These are phyloP conservation scores for Mola mola DNA, from an alignment of 2,113 vertebrate species.

Conservation along the genomic window DNA sequence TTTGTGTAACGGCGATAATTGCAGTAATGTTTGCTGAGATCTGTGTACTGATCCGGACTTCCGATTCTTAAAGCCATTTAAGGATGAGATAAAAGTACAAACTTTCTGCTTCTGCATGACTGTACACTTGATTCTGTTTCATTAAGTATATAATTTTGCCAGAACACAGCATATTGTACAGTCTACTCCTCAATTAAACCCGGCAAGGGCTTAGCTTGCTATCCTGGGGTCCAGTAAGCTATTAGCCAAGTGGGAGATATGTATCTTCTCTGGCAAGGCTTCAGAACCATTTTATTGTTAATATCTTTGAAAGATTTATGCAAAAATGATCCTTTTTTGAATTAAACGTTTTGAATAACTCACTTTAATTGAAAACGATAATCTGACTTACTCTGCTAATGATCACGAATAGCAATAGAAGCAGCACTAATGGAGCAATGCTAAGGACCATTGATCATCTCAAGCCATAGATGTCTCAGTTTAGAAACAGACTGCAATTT, in stretches of 20 bases:
- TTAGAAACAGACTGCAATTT: neutral
- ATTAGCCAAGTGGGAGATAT: constrained; percentile 10
- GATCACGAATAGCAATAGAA: constrained; percentile 28
- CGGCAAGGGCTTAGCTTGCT: neutral
- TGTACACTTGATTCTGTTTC: constrained; percentile 11
- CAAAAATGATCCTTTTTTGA: neutral
- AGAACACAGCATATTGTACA: neutral
- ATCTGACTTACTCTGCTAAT: constrained; percentile 30
- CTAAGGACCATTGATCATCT: constrained; percentile 44
- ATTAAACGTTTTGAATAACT: constrained; percentile 21
- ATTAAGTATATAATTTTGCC: constrained; percentile 5
- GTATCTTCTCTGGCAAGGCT: neutral
- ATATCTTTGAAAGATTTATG: neutral
- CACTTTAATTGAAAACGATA: constrained; percentile 28
- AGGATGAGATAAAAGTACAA: neutral
- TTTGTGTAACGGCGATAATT: constrained; percentile 47
- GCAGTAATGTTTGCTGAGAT: constrained; percentile 12
- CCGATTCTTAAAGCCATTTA: constrained; percentile 15
- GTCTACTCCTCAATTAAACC: constrained; percentile 22
- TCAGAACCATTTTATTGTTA: constrained; percentile 15
- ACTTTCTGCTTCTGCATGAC: neutral
- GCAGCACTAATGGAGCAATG: constrained; percentile 15
- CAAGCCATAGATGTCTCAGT: constrained; percentile 13
- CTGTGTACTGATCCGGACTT: constrained; percentile 5
- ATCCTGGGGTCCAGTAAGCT: constrained; percentile 5